These are phyloP conservation scores for Melieria omissa DNA, from an alignment of 2,888 invertebrate species.

Conservation along the genomic window DNA sequence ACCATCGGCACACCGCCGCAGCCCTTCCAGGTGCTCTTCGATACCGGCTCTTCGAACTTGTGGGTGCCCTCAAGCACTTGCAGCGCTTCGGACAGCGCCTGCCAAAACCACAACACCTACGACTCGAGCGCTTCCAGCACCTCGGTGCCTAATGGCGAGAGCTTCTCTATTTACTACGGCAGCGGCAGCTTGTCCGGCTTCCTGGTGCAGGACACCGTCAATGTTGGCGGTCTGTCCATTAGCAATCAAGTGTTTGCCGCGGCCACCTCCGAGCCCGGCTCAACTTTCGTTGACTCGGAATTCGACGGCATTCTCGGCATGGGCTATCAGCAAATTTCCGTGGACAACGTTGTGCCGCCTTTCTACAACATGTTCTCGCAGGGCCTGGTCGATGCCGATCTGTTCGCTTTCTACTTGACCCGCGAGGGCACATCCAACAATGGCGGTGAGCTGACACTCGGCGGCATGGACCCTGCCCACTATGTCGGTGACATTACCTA, in stretches of 20 bases:
- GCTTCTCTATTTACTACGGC: slow-evolving; percentile 93
- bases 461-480: slow-evolving; percentile 90
- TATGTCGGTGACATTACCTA: slow-evolving; percentile 76
- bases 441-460: slow-evolving; percentile 89
- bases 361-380: slow-evolving; percentile 92
- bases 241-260: slow-evolving; percentile 91
- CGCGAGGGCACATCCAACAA: slow-evolving; percentile 73
- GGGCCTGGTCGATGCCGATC: slow-evolving; percentile 73
- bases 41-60: slow-evolving; percentile 87
- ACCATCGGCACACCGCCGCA: slow-evolving; percentile 90
- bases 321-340: slow-evolving; percentile 86
- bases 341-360: slow-evolving; percentile 88
- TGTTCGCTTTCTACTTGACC: slow-evolving; percentile 95
- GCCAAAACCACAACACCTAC: slow-evolving; percentile 95
- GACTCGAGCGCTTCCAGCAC: slow-evolving; percentile 84
- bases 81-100: slow-evolving; percentile 88
- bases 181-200: slow-evolving; percentile 95
- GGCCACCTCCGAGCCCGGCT: slow-evolving; percentile 90
- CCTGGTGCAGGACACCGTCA: slow-evolving; percentile 88
- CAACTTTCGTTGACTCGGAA: slow-evolving; percentile 93
- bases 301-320: slow-evolving; percentile 98
- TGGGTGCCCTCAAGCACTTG: slow-evolving; percentile 99
- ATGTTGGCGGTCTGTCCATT: slow-evolving; percentile 75
- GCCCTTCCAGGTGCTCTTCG: slow-evolving; percentile 93
- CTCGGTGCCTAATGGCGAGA: slow-evolving; percentile 87